Evolutionary conservation across 2,113 vertebrate species (phyloP), one percentile per base, ranked within the genome.

Genomic region (Merops nubicus): DNA sequence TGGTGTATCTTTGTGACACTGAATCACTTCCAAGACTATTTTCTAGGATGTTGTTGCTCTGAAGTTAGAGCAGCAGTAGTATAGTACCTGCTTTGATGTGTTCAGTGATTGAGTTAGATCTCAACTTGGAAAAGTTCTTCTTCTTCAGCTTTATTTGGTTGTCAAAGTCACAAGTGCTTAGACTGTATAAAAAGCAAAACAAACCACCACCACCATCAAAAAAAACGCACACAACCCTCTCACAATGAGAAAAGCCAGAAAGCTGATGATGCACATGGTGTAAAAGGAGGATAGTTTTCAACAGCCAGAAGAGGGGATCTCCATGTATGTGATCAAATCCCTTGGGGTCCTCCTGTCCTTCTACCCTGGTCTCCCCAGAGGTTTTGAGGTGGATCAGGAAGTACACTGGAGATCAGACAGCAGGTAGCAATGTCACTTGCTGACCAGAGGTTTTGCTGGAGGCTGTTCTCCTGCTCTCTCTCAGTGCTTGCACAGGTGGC

Each of bases 11-110:
- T 57, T 45, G 28, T 73, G 43, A 64, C 14, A 31, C 14, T 53
- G 40, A 72, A 75, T 64, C 26, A 36, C 21, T 94, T 85, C 48
- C 14, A 64, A 51, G 51, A 20, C 5, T 34, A 18, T 54, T 59
- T 12, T 75, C 86, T 25, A 65, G 19, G 14, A 42, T 3, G 5
- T 21, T 54, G 28, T 54, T 0, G 0, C 28, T 60, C 60, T n/a
- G n/a, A 81, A 85, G 33, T 18, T 43, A 38, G 18, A 68, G 31
- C 29, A 68, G 26, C 15, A 47, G 33, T 53, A 51, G 9, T 17
- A 8, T 16, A 42, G 38, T 56, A 65, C 26, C 23, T 91, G 40
- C 62, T 48, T 81, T 89, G 63, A 47, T 15, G 26, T 36, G 36
- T 77, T 84, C 26, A 22, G 20, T 40, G 21, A 1, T 16, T 79